Evolutionary conservation across 2,113 vertebrate genomes (phyloP).

Genomic region (Oncorhynchus tshawytscha): DNA sequence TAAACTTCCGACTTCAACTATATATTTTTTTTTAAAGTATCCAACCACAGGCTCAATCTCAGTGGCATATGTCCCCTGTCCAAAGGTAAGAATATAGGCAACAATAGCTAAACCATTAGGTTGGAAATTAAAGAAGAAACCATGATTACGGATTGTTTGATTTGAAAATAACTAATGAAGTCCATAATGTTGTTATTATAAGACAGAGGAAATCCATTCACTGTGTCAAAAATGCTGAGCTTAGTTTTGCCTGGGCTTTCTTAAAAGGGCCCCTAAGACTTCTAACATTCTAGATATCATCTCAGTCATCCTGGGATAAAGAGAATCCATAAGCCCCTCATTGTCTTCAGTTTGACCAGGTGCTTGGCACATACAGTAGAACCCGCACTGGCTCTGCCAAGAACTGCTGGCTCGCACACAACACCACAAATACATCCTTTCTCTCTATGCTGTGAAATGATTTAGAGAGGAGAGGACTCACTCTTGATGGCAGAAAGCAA

Average conservation of each 20-base stretch:
- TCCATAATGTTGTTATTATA: neutral
- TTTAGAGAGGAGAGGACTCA: conserved; percentile 24
- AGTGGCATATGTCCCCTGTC: neutral
- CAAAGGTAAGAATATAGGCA: neutral
- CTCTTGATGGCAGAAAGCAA: conserved; percentile 1
- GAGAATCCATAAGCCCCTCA: conserved; percentile 72
- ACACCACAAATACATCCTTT: conserved; percentile 65
- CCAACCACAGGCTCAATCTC: neutral
- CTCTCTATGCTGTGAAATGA: conserved; percentile 42
- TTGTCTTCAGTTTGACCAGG: conserved; percentile 80
- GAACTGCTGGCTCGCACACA: conserved; percentile 62
- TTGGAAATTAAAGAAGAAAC: neutral
- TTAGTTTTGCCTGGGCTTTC: conserved; percentile 63
- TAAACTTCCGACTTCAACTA: too few species aligned
- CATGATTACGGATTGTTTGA: neutral
- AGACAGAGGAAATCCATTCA: too few species aligned
- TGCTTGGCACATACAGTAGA: conserved; percentile 58
- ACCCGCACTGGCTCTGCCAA: conserved; percentile 17
- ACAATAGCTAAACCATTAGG: neutral
- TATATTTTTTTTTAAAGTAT: too few species aligned
- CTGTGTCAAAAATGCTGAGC: conserved; percentile 34
- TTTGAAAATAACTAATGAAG: neutral
- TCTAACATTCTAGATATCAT: conserved; percentile 59
- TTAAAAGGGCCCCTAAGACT: conserved; percentile 38
- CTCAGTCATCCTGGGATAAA: conserved; percentile 67